Percentiles rank a stretch among this genome's conserved stretches.
These are phyloP conservation scores for Battus philenor DNA, from an alignment of 1,140 invertebrate species.

Conservation along the genomic window DNA sequence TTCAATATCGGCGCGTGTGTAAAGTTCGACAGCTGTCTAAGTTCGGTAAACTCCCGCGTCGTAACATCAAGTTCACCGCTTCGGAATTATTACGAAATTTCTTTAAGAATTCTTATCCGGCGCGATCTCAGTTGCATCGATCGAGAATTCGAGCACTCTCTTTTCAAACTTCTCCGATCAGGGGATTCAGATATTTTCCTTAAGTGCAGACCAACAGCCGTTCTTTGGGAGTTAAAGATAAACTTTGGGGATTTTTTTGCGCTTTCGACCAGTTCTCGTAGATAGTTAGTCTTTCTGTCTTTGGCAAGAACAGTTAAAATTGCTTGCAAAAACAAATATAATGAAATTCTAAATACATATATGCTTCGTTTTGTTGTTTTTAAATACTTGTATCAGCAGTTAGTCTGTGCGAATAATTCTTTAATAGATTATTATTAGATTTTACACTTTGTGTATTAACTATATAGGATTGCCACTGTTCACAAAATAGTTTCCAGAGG, in stretches of 20 bases:
- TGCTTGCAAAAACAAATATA: too few relatives aligned
- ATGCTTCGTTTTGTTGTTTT: too few relatives aligned
- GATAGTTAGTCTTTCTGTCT: too few relatives aligned
- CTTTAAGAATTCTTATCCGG: slow-evolving; percentile 33
- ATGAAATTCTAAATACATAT: too few relatives aligned
- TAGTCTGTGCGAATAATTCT: too few relatives aligned
- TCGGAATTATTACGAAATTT: slow-evolving; percentile 43
- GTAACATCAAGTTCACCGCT: slow-evolving; percentile 27
- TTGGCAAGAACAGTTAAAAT: too few relatives aligned
- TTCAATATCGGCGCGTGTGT: slow-evolving; percentile 26
- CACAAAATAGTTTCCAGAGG: too few relatives aligned
- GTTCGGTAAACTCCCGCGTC: slow-evolving; percentile 27
- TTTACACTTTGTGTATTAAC: too few relatives aligned
- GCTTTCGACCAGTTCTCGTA: too few relatives aligned
- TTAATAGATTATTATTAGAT: too few relatives aligned
- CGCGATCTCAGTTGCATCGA: slow-evolving; percentile 35
- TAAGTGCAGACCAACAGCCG: slow-evolving; percentile 41
- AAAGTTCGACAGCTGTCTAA: slow-evolving; percentile 31
- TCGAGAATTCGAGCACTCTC: slow-evolving; percentile 28
- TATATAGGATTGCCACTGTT: too few relatives aligned
- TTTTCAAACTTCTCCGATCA: slow-evolving; percentile 34
- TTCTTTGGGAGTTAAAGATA: slow-evolving; percentile 38
- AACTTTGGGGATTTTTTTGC: slow-evolving; percentile 33
- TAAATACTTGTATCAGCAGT: too few relatives aligned
- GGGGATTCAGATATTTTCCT: slow-evolving; percentile 61